phyloP scores from a whole-genome alignment of 1,140 invertebrate species.

The Teleogryllus occipitalis region DNA sequence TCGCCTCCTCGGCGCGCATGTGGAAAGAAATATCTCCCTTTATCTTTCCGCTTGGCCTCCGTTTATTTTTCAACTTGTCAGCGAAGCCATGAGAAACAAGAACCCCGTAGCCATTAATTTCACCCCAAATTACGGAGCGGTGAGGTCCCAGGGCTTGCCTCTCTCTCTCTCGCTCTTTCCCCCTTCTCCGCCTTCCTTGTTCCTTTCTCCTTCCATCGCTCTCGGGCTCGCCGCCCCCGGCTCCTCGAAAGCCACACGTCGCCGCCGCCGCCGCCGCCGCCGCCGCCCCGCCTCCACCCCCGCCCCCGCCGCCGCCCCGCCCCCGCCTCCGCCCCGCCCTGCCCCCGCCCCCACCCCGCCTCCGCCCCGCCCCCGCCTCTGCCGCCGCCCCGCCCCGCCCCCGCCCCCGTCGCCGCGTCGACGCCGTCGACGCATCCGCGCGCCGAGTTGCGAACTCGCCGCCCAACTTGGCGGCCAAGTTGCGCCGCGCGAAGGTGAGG shows the following conservation, averaged over 20 bases:
- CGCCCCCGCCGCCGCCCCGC: too few species aligned
- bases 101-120: constrained; percentile 18
- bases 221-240: not conserved
- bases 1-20: not conserved
- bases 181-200: not conserved
- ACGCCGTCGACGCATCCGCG: too few species aligned
- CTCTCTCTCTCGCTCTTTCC: not conserved
- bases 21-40: constrained; percentile 18
- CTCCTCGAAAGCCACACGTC: not conserved
- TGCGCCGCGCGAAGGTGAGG: too few species aligned
- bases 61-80: constrained; percentile 21
- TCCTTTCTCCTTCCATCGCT: not conserved
- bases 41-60: constrained; percentile 20
- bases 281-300: not conserved
- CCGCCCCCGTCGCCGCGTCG: too few species aligned
- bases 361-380: too few species aligned
- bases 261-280: too few species aligned
- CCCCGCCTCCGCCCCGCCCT: too few species aligned
- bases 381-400: too few species aligned
- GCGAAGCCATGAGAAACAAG: constrained; percentile 18
- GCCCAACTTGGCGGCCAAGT: too few species aligned
- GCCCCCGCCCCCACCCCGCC: too few species aligned
- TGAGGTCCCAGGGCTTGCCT: not conserved
- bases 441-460: too few species aligned
- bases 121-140: constrained; percentile 19